Conservation (phyloP, 2,797 vertebrate species). For the Peromyscus attwateri region DNA sequence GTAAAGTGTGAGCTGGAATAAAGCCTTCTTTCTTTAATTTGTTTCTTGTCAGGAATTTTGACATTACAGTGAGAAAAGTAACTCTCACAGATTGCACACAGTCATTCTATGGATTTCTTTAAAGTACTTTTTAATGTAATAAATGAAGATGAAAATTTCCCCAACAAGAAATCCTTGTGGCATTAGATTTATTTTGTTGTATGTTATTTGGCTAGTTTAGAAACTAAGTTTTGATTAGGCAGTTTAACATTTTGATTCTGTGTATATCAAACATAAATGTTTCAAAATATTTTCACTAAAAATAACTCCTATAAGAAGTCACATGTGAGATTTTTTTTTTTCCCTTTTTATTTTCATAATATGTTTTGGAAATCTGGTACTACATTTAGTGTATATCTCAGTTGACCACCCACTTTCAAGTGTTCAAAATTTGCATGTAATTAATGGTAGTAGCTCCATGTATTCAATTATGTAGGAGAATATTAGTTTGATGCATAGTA, state of each 20-base stretch:
- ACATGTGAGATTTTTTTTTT: neutral
- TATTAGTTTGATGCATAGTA: conserved; percentile 24
- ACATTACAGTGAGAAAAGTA: neutral
- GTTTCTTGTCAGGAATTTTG: neutral
- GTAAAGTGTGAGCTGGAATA: neutral
- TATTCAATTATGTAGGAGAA: neutral
- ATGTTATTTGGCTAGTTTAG: conserved; percentile 1
- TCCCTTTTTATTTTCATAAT: neutral
- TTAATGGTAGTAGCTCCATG: neutral
- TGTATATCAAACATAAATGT: neutral
- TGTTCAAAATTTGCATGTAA: neutral
- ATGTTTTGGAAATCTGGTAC: conserved; percentile 20
- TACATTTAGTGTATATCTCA: neutral
- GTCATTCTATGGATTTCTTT: neutral
- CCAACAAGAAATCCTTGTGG: neutral
- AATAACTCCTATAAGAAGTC: neutral
- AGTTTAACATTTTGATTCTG: neutral
- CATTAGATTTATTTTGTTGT: neutral
- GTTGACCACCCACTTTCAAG: neutral
- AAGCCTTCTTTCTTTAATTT: neutral
- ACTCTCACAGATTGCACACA: neutral
- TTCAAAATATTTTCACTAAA: neutral
- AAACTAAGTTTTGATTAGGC: conserved; percentile 2
- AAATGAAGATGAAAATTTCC: neutral
- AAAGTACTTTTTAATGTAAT: neutral